Evolutionary conservation across 2,113 vertebrate species (phyloP), one percentile per base, ranked within the genome.

Genomic region (Desmodus rotundus): DNA sequence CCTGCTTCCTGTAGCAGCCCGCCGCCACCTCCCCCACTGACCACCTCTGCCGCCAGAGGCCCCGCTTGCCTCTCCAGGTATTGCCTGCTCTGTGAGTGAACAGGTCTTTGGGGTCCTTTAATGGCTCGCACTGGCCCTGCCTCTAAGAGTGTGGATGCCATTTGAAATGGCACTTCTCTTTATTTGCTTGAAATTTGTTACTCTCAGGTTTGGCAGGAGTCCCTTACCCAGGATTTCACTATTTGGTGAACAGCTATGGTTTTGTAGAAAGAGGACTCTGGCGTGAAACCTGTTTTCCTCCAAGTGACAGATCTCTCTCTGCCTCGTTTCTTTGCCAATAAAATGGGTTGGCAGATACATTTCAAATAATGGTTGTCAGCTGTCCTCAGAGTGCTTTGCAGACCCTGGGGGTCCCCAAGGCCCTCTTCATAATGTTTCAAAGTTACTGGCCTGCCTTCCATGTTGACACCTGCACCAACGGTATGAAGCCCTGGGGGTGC

Each of bases 1-100:
- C 94, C 95, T 93, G 87, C 94, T 96, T 95, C 95, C 93, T 92
- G 52, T 76, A 87, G 58, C 47, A 82, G 91, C 95, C 97, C 65
- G 93, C 89, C 94, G 94, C 94, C 81, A 33, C 72, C 50, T 83
- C 93, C 83, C 95, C 86, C 89, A 38, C 72, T 2, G 36, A 56
- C 70, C 84, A 33, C 76, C 89, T 87, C 84, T 76, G 56, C 13
- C 38, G 28, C 20, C 10, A 26, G 26, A 38, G 77, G 47, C 56
- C 36, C 28, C 10, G 19, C 82, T 56, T 68, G 45, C 61, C 56
- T 68, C 11, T 50, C 1, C 5, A 67, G 45, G 36, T 19, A 12
- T 41, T 58, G 17, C 47, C 47, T 28, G 26, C 67, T 58, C 58
- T 56, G 41, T 15, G 36, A 70, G 67, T 50, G 65, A 47, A 24